Conservation (phyloP, 2,888 invertebrate genomes). For the Chrysotoxum bicinctum region DNA sequence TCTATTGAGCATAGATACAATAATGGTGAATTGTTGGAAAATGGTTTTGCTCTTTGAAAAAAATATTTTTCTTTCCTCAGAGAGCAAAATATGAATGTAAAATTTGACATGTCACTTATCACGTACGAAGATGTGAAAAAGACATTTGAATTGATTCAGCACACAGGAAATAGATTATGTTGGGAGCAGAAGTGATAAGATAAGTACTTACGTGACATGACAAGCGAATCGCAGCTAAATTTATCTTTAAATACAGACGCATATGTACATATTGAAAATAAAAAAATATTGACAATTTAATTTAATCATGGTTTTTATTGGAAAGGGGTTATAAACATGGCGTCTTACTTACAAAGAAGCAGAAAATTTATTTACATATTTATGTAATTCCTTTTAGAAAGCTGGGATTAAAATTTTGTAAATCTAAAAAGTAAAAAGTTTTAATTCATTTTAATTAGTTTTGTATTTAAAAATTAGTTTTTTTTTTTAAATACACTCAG, state of each 20-base stretch:
- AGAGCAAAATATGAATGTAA: neutral
- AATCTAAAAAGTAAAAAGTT: no score
- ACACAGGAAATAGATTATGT: neutral
- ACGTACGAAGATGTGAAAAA: neutral
- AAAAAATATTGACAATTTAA: no score
- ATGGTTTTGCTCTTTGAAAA: slow-evolving; percentile 5
- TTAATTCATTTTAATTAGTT: no score
- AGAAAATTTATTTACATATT: no score
- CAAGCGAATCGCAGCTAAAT: neutral
- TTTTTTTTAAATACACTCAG: no score
- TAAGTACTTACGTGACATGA: neutral
- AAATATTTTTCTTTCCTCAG: neutral
- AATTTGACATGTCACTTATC: slow-evolving; percentile 38
- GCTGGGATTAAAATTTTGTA: no score
- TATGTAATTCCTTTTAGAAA: no score
- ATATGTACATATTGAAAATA: no score
- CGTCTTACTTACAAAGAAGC: no score
- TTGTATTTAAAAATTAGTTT: no score
- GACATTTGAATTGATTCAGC: neutral
- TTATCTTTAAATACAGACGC: neutral
- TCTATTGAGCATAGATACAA: slow-evolving; percentile 21
- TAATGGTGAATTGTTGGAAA: neutral
- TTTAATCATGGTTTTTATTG: no score
- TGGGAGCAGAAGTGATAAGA: neutral
- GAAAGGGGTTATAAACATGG: no score